These are phyloP conservation scores for Oryzias curvinotus DNA, from an alignment of 2,113 vertebrate genomes.

Conservation along the genomic window DNA sequence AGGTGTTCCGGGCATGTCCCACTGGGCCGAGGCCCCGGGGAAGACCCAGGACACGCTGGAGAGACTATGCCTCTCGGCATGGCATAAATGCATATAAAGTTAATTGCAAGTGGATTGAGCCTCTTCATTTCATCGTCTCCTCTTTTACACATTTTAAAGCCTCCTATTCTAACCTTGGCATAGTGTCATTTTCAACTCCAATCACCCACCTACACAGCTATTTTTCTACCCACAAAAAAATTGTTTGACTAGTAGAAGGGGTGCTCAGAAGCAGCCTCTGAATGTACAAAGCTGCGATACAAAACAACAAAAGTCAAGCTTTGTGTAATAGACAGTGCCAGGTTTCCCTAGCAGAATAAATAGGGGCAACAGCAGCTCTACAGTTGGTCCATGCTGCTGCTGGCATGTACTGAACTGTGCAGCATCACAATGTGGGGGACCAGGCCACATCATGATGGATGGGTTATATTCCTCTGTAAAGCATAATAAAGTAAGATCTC, in stretches of 20 bases:
- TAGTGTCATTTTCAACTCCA: too few species aligned
- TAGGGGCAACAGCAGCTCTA: conserved; percentile 64
- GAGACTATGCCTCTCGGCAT: too few species aligned
- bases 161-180: too few species aligned
- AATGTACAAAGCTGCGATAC: conserved; percentile 31
- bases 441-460: conserved; percentile 69
- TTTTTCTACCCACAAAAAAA: too few species aligned
- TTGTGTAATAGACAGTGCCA: conserved; percentile 52
- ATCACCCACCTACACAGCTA: too few species aligned
- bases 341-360: conserved; percentile 61
- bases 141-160: too few species aligned
- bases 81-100: too few species aligned
- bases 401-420: conserved; percentile 68
- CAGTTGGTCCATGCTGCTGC: conserved; percentile 50
- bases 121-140: too few species aligned
- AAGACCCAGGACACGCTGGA: too few species aligned
- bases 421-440: conserved; percentile 56
- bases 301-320: conserved; percentile 16
- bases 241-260: conserved; percentile 26
- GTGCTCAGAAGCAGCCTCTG: conserved; percentile 36
- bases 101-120: too few species aligned
- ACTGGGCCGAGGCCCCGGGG: too few species aligned
- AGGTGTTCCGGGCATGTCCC: too few species aligned
- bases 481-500: conserved; percentile 75
- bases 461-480: conserved; percentile 65